Percentiles rank a stretch among this genome's conserved stretches.
Evolutionary conservation across 2,888 invertebrate species (phyloP).

Genomic region (Spatulosminthurus flaviceps): DNA sequence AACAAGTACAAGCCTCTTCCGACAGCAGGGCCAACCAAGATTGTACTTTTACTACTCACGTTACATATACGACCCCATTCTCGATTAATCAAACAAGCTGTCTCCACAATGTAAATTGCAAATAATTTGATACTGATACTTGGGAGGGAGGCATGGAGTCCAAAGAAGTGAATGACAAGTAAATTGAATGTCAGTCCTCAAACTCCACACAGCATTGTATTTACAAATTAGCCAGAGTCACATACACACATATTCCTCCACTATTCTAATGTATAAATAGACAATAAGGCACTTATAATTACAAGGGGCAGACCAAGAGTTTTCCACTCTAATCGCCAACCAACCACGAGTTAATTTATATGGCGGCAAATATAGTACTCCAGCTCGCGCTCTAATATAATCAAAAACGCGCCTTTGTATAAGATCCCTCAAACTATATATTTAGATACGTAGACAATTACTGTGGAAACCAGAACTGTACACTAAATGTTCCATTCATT

Average conservation of each 20-base stretch:
- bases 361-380: background rate
- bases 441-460: too few relatives aligned
- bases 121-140: constrained; percentile 24
- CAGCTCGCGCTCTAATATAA: too few relatives aligned
- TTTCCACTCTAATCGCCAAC: background rate
- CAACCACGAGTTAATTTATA: background rate
- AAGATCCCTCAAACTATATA: too few relatives aligned
- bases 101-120: background rate
- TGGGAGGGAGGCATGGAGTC: background rate
- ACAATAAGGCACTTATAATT: background rate
- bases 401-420: too few relatives aligned
- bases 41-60: too few relatives aligned
- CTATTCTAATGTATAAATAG: too few relatives aligned
- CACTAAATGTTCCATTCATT: too few relatives aligned
- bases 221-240: background rate
- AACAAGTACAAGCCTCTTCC: too few relatives aligned
- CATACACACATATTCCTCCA: too few relatives aligned
- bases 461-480: too few relatives aligned
- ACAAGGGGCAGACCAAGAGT: background rate
- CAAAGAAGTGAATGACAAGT: constrained; percentile 1
- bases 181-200: constrained; percentile 23
- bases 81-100: constrained; percentile 25
- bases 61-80: background rate
- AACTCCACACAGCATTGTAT: background rate
- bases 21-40: too few relatives aligned